These are phyloP conservation scores for Myotis davidii DNA, from an alignment of 2,113 vertebrate genomes.

Conservation along the genomic window DNA sequence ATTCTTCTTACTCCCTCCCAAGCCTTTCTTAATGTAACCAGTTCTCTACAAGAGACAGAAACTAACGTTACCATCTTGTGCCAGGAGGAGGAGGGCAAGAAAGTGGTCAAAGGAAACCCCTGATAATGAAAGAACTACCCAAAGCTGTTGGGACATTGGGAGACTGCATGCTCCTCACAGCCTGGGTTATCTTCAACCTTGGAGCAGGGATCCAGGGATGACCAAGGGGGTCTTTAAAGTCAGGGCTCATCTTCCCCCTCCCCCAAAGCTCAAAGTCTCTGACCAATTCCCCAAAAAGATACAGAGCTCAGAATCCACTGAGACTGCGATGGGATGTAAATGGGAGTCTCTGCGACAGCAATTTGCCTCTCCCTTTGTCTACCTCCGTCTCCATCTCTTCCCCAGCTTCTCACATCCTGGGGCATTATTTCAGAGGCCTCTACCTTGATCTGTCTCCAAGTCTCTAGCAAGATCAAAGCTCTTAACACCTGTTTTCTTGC, in stretches of 20 bases:
- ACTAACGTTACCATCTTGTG: background rate
- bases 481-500: conserved; percentile 75
- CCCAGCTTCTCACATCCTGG: conserved; percentile 63
- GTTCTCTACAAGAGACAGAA: background rate
- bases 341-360: conserved; percentile 47
- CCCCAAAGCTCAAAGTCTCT: background rate
- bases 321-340: conserved; percentile 5
- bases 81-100: background rate
- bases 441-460: conserved; percentile 79
- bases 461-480: conserved; percentile 79
- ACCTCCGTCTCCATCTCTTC: conserved; percentile 56
- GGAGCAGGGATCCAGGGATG: background rate
- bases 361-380: conserved; percentile 20
- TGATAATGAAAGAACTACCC: background rate
- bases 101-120: background rate
- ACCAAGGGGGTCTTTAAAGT: background rate
- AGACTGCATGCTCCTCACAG: background rate
- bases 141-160: background rate
- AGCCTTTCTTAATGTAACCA: background rate
- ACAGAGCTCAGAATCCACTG: conserved; percentile 1
- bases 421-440: conserved; percentile 69
- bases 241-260: background rate
- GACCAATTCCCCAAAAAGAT: background rate
- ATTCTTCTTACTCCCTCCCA: background rate
- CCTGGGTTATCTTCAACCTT: background rate